Evolutionary conservation across 2,888 invertebrate genomes (phyloP).

Genomic region (Calliopum simillimum): DNA sequence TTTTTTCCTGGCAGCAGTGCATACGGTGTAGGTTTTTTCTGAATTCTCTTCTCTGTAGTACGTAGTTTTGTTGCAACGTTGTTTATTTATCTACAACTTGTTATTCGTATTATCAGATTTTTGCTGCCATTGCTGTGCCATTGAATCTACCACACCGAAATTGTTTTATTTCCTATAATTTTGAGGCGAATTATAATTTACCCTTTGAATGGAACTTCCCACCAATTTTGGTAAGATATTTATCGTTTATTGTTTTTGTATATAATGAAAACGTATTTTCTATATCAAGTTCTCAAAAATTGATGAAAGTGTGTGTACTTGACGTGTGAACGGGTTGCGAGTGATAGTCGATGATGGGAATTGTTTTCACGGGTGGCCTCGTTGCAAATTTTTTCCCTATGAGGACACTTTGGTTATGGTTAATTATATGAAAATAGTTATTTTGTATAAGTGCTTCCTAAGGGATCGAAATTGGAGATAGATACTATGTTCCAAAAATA

Average conservation of each 20-base stretch:
- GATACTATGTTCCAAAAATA: no score
- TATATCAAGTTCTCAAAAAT: no score
- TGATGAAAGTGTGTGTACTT: no score
- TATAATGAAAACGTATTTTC: not conserved
- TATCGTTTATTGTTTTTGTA: not conserved
- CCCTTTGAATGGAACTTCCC: slow-evolving; percentile 69
- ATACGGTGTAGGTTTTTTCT: slow-evolving; percentile 53
- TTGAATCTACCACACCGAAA: slow-evolving; percentile 76
- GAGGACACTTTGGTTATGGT: no score
- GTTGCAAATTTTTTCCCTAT: no score
- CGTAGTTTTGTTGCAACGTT: no score
- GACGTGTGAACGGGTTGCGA: no score
- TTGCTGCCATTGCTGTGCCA: slow-evolving; percentile 77
- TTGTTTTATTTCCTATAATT: slow-evolving; percentile 80
- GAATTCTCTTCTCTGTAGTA: not conserved
- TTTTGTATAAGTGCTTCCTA: no score
- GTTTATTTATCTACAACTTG: slow-evolving; percentile 48
- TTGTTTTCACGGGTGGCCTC: no score
- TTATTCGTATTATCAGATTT: slow-evolving; percentile 69
- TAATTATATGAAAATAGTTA: no score
- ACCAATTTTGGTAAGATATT: slow-evolving; percentile 51
- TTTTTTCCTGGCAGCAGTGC: slow-evolving; percentile 56
- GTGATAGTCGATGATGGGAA: no score
- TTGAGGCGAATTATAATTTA: slow-evolving; percentile 75
- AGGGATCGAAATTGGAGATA: no score